Conservation (phyloP, 1,140 invertebrate genomes). For the Drosophila nannoptera region DNA sequence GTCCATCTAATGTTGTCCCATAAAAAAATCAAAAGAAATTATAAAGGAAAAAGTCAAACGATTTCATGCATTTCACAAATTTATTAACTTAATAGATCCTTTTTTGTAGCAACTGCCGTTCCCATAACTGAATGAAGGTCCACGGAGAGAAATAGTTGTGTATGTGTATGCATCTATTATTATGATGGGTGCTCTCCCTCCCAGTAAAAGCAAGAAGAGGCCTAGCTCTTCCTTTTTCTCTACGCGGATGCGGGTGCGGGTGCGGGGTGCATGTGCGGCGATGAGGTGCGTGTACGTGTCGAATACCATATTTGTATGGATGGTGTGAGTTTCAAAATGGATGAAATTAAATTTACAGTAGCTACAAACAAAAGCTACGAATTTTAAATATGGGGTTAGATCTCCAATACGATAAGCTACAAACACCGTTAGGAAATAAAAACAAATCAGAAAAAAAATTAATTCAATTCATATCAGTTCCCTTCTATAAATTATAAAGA, state of each 20-base stretch:
- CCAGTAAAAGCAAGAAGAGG: too few relatives aligned
- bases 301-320: not conserved
- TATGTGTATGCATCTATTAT: too few relatives aligned
- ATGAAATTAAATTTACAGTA: conserved; percentile 45
- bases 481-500: too few relatives aligned
- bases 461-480: too few relatives aligned
- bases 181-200: too few relatives aligned
- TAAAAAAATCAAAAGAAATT: conserved; percentile 80
- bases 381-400: not conserved
- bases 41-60: conserved; percentile 77
- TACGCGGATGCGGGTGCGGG: too few relatives aligned
- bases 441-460: too few relatives aligned
- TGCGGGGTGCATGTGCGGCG: too few relatives aligned
- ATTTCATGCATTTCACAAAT: conserved; percentile 70
- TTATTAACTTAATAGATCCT: conserved; percentile 14
- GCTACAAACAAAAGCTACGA: conserved; percentile 8
- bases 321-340: conserved; percentile 8
- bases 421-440: not conserved
- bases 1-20: conserved; percentile 79
- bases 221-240: too few relatives aligned
- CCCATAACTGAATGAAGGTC: conserved; percentile 1
- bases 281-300: not conserved
- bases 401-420: not conserved
- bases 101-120: not conserved
- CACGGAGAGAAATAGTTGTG: not conserved